A percentile compares a stretch with the other conserved stretches of the same genome.
Conservation (phyloP, 2,888 invertebrate genomes). For the Panorpa germanica region DNA sequence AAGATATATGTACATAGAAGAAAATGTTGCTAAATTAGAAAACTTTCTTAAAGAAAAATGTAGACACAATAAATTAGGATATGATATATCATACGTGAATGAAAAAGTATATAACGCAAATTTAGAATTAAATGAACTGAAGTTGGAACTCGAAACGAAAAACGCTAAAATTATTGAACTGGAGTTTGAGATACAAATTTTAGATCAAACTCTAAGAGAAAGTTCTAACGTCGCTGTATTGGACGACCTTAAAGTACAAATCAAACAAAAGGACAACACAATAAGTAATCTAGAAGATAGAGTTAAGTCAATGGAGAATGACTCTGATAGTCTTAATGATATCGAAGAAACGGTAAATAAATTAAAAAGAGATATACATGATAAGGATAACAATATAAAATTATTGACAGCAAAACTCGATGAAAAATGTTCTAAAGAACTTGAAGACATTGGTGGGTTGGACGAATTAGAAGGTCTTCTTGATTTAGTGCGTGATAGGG, state of each 20-base stretch:
- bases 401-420: slow-evolving; percentile 32
- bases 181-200: slow-evolving; percentile 13
- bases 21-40: too few relatives aligned
- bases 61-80: slow-evolving; percentile 14
- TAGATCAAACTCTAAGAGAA: slow-evolving; percentile 8
- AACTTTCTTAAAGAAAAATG: slow-evolving; percentile 12
- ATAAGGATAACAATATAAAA: slow-evolving; percentile 17
- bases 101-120: slow-evolving; percentile 10
- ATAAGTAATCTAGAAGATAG: too few relatives aligned
- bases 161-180: slow-evolving; percentile 15
- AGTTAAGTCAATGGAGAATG: slow-evolving; percentile 12
- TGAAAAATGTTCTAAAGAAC: slow-evolving; percentile 32
- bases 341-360: slow-evolving; percentile 26
- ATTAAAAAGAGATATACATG: slow-evolving; percentile 25
- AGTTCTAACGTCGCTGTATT: slow-evolving; percentile 7
- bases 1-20: too few relatives aligned
- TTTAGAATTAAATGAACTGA: slow-evolving; percentile 13
- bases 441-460: slow-evolving; percentile 31
- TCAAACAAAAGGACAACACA: slow-evolving; percentile 7
- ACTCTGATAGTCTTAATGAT: slow-evolving; percentile 34
- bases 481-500: slow-evolving; percentile 35
- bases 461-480: slow-evolving; percentile 36
- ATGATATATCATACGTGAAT: slow-evolving; percentile 11
- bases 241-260: slow-evolving; percentile 8
- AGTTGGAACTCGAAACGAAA: slow-evolving; percentile 13